A percentile compares a stretch with the other conserved stretches of the same genome.
Conservation (phyloP, 1,140 invertebrate species). For the Aphidius ervi region DNA sequence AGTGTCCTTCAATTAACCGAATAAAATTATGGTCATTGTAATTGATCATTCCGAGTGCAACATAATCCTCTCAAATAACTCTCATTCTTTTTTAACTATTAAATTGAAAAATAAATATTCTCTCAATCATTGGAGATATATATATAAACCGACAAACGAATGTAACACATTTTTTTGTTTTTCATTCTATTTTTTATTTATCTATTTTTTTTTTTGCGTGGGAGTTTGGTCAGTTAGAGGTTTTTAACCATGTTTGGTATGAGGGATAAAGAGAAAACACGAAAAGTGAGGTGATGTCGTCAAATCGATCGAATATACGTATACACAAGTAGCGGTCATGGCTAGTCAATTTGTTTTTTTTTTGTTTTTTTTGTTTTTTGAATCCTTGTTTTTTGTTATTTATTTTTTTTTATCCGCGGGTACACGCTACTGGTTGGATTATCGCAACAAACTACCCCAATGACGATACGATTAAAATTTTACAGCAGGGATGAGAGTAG, state of each 20-base stretch:
- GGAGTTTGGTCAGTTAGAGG: slow-evolving; percentile 20
- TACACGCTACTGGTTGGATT: slow-evolving; percentile 30
- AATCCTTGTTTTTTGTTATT: slow-evolving; percentile 13
- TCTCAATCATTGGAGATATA: too few relatives aligned
- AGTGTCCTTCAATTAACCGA: too few relatives aligned
- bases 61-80: too few relatives aligned
- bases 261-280: slow-evolving; percentile 6
- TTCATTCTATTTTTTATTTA: too few relatives aligned
- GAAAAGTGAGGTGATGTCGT: slow-evolving; percentile 25
- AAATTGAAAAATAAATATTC: too few relatives aligned
- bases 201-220: background rate
- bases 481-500: slow-evolving; percentile 35
- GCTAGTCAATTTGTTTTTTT: slow-evolving; percentile 11
- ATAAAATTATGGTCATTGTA: too few relatives aligned
- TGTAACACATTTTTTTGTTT: too few relatives aligned
- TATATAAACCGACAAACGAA: too few relatives aligned
- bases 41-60: too few relatives aligned
- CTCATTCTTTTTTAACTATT: too few relatives aligned
- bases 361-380: slow-evolving; percentile 17
- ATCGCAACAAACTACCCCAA: slow-evolving; percentile 39
- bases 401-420: slow-evolving; percentile 26
- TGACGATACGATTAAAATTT: slow-evolving; percentile 49
- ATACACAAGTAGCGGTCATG: slow-evolving; percentile 15
- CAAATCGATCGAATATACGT: slow-evolving; percentile 23
- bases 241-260: slow-evolving; percentile 17